Evolutionary conservation across 1,140 invertebrate genomes (phyloP).

Genomic region (Drosophila saltans): DNA sequence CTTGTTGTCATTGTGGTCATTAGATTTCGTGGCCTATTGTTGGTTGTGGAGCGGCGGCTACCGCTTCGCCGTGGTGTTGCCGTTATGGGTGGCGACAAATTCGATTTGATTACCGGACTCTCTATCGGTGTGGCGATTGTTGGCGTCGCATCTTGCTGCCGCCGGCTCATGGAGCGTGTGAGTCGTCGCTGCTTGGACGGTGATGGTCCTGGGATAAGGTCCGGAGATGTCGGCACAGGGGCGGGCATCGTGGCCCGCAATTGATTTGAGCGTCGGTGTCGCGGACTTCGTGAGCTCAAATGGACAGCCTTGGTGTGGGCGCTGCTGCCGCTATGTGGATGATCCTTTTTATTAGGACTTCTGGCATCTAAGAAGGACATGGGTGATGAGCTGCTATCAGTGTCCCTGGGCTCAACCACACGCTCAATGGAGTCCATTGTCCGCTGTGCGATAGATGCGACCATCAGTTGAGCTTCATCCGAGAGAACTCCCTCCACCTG

Average conservation of each 20-base stretch:
- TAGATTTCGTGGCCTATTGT: conserved; percentile 13
- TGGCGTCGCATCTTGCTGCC: conserved; percentile 20
- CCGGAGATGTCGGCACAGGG: conserved; percentile 22
- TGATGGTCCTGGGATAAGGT: background rate
- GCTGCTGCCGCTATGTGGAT: background rate
- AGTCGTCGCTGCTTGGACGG: conserved; percentile 49
- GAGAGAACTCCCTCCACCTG: conserved; percentile 55
- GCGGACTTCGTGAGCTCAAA: conserved; percentile 84
- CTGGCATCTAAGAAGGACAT: background rate
- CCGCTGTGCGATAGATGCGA: conserved; percentile 44
- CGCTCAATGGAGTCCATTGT: conserved; percentile 63
- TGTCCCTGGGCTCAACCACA: conserved; percentile 40
- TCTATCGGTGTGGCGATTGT: conserved; percentile 2
- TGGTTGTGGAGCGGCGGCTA: conserved; percentile 10
- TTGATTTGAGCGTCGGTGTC: conserved; percentile 61
- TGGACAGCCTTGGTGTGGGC: background rate
- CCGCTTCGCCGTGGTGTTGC: background rate
- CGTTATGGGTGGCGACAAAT: conserved; percentile 1
- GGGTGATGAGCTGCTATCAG: conserved; percentile 16
- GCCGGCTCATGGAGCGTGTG: conserved; percentile 52
- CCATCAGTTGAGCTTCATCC: conserved; percentile 40
- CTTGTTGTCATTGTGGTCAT: background rate
- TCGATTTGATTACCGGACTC: conserved; percentile 15
- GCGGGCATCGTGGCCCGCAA: conserved; percentile 61
- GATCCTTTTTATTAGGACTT: background rate